phyloP scores from a whole-genome alignment of 1,140 invertebrate species.

The Parasteatoda tepidariorum region DNA sequence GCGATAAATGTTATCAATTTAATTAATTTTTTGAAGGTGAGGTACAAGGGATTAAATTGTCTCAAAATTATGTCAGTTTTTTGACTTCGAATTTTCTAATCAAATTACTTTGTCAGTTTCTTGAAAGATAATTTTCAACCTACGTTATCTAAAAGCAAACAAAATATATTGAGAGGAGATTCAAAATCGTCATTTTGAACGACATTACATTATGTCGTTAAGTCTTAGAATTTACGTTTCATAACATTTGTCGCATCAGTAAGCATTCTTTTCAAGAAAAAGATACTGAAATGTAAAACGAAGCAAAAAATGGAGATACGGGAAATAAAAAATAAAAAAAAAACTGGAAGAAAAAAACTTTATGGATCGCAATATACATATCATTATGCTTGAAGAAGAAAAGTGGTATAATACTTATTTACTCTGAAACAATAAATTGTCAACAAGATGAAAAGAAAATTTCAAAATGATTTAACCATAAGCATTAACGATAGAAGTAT shows the following conservation, averaged over 20 bases:
- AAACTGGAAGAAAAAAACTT: not conserved
- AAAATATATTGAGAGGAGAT: slow-evolving; percentile 10
- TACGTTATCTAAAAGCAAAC: not conserved
- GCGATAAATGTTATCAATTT: too few species aligned
- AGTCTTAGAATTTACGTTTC: slow-evolving; percentile 40
- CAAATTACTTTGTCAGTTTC: not conserved
- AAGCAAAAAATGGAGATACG: not conserved
- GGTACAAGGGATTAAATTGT: not conserved
- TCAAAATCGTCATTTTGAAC: slow-evolving; percentile 2
- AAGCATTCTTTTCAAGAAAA: slow-evolving; percentile 1
- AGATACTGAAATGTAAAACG: slow-evolving; percentile 4
- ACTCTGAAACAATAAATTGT: too few species aligned
- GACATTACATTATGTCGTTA: slow-evolving; percentile 30
- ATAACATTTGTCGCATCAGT: slow-evolving; percentile 33
- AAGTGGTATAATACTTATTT: slow-evolving; percentile 21
- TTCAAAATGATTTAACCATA: too few species aligned
- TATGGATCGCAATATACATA: not conserved
- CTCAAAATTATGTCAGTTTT: not conserved
- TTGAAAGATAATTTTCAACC: not conserved
- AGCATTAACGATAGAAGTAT: too few species aligned
- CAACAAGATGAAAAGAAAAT: too few species aligned
- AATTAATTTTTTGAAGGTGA: too few species aligned
- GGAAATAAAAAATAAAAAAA: not conserved
- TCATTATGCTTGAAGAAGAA: not conserved
- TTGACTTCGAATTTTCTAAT: not conserved